Percentiles rank a stretch among this genome's conserved stretches.
Evolutionary conservation across 2,113 vertebrate genomes (phyloP).

Genomic region (Anguilla rostrata): DNA sequence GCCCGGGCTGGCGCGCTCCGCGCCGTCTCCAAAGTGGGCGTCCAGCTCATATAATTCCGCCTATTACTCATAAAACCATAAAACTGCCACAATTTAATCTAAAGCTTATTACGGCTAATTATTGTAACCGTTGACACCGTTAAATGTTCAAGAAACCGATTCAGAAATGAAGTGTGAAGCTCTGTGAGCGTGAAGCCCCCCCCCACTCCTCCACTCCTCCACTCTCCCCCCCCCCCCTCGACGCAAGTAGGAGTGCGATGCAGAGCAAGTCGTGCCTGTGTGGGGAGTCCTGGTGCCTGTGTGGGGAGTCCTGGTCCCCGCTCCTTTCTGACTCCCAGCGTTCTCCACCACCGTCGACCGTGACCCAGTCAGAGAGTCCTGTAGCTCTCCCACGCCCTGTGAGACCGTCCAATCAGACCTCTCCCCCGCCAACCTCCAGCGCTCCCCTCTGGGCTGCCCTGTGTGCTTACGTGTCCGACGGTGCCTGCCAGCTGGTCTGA

Average conservation of each 20-base stretch:
- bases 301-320: neutral
- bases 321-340: too few species aligned
- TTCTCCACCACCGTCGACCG: neutral
- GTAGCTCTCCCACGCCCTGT: slow-evolving; percentile 5
- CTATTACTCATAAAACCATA: slow-evolving; percentile 61
- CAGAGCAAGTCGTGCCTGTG: neutral
- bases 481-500: neutral
- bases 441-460: too few species aligned
- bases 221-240: slow-evolving; percentile 37
- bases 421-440: neutral
- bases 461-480: neutral
- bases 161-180: slow-evolving; percentile 60
- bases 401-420: too few species aligned
- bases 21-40: slow-evolving; percentile 45
- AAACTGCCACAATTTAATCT: slow-evolving; percentile 57
- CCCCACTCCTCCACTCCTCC: slow-evolving; percentile 12
- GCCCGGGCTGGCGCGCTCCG: slow-evolving; percentile 33
- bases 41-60: slow-evolving; percentile 50
- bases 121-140: slow-evolving; percentile 47
- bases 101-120: slow-evolving; percentile 62
- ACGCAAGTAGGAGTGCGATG: slow-evolving; percentile 41
- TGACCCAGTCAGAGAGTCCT: neutral
- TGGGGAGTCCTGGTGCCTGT: neutral
- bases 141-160: slow-evolving; percentile 52
- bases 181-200: slow-evolving; percentile 37